Percentiles rank a stretch among this genome's conserved stretches.
Evolutionary conservation across 2,888 invertebrate genomes (phyloP).

Genomic region (Trichopria drosophilae): DNA sequence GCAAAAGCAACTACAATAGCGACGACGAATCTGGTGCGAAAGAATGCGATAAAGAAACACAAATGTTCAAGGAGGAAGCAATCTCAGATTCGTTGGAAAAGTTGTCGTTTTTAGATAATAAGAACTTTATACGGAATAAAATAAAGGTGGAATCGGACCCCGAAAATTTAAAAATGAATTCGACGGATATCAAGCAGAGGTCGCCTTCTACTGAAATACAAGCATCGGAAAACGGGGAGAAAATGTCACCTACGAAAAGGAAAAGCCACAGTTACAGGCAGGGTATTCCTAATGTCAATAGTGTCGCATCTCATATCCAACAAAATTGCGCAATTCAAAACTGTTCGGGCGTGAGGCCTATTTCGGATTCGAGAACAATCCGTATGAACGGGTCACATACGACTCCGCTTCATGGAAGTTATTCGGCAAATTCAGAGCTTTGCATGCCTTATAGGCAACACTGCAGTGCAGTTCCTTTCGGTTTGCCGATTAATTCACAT

Average conservation of each 20-base stretch:
- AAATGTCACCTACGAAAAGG: no score
- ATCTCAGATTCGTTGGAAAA: constrained; percentile 1
- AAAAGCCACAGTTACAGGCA: no score
- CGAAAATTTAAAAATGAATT: constrained; percentile 16
- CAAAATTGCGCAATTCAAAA: constrained; percentile 38
- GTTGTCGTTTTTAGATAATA: background rate
- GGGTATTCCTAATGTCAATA: no score
- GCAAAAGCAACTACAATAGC: constrained; percentile 27
- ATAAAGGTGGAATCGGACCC: constrained; percentile 32
- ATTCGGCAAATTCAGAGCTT: constrained; percentile 41
- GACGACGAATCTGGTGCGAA: constrained; percentile 39
- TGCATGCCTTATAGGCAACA: constrained; percentile 48
- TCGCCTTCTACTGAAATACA: no score
- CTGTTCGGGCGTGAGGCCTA: constrained; percentile 31
- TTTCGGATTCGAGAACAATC: no score
- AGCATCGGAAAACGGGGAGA: no score
- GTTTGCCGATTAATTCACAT: constrained; percentile 41
- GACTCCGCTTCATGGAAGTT: constrained; percentile 44
- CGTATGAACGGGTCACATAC: no score
- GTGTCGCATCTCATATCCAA: constrained; percentile 34
- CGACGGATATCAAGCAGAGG: no score
- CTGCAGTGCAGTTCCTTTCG: constrained; percentile 44
- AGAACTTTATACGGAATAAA: constrained; percentile 6
- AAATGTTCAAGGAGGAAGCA: constrained; percentile 9
- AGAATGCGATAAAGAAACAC: constrained; percentile 28